These are phyloP conservation scores for Salmo trutta DNA, from an alignment of 2,797 vertebrate genomes.

Conservation along the genomic window DNA sequence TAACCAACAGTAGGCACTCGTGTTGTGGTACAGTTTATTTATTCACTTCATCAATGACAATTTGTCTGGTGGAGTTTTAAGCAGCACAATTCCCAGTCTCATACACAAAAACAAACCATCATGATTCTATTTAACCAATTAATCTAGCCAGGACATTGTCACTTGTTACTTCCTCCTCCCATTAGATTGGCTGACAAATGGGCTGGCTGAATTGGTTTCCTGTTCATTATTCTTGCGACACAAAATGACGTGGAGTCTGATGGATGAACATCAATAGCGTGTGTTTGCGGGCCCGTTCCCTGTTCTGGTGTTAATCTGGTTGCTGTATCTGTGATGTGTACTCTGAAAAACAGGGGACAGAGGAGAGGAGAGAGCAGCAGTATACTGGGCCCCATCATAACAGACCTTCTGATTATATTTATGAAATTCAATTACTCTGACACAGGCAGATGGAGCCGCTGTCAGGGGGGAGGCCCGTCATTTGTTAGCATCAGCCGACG, in stretches of 20 bases:
- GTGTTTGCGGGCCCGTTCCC: slow-evolving; percentile 25
- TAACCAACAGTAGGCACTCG: slow-evolving; percentile 14
- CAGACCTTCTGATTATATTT: slow-evolving; percentile 76
- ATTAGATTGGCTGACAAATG: slow-evolving; percentile 53
- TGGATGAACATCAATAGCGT: slow-evolving; percentile 15
- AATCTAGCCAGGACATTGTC: slow-evolving; percentile 31
- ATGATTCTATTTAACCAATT: slow-evolving; percentile 25
- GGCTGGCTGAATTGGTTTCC: slow-evolving; percentile 29
- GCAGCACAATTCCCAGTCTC: slow-evolving; percentile 28
- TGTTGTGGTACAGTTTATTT: slow-evolving; percentile 21
- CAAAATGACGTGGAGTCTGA: slow-evolving; percentile 26
- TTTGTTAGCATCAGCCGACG: slow-evolving; percentile 63
- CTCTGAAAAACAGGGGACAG: slow-evolving; percentile 41
- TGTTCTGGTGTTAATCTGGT: slow-evolving; percentile 42
- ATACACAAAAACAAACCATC: slow-evolving; percentile 42
- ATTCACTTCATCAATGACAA: slow-evolving; percentile 43
- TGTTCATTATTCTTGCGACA: slow-evolving; percentile 47
- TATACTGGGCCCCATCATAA: slow-evolving; percentile 64
- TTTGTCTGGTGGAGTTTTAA: slow-evolving; percentile 47
- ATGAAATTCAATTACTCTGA: slow-evolving; percentile 80
- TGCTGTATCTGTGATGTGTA: slow-evolving; percentile 39
- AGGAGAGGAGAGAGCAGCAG: slow-evolving; percentile 33
- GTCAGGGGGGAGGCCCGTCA: slow-evolving; percentile 20
- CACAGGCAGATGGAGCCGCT: slow-evolving; percentile 54
- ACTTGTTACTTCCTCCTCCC: slow-evolving; percentile 44